Evolutionary conservation across 2,113 vertebrate genomes (phyloP).

Genomic region (Furnarius figulus): DNA sequence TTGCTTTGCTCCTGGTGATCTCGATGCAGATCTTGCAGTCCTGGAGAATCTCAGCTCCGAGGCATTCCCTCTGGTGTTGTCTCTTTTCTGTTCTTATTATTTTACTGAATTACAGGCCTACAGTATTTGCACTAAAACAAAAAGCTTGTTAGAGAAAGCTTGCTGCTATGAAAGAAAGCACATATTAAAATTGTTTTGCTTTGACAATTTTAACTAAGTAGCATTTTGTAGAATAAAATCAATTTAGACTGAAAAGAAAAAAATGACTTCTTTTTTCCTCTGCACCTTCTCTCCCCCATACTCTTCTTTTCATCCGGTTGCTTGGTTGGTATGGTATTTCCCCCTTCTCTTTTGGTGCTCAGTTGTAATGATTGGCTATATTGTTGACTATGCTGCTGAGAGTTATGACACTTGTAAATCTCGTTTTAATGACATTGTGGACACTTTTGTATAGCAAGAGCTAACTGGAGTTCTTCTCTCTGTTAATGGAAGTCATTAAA

Average conservation of each 20-base stretch:
- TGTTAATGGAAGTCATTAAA: constrained; percentile 75
- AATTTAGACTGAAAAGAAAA: constrained; percentile 71
- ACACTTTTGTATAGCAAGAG: constrained; percentile 69
- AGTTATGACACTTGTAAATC: constrained; percentile 72
- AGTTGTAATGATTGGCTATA: constrained; percentile 68
- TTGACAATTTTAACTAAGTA: constrained; percentile 75
- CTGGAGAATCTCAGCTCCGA: constrained; percentile 51
- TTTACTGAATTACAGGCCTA: constrained; percentile 77
- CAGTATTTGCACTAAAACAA: constrained; percentile 81
- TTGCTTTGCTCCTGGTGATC: neutral
- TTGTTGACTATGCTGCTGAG: constrained; percentile 62
- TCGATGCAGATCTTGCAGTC: constrained; percentile 51
- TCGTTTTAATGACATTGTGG: constrained; percentile 69
- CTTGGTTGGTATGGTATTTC: neutral
- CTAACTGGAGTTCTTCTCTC: constrained; percentile 69
- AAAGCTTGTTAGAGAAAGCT: constrained; percentile 80
- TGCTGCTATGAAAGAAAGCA: constrained; percentile 80
- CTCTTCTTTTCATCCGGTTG: neutral
- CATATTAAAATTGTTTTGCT: constrained; percentile 73
- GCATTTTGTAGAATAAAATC: constrained; percentile 82
- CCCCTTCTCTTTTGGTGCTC: constrained; percentile 48
- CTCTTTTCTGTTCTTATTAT: constrained; percentile 54
- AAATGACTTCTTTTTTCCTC: constrained; percentile 61
- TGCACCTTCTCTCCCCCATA: neutral
- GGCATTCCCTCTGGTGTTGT: constrained; percentile 53